Evolutionary conservation across 35 echinoderm and acorn worm genomes (phyloP), one percentile per base, ranked within the genome.

Genomic region (Anneissia japonica): DNA sequence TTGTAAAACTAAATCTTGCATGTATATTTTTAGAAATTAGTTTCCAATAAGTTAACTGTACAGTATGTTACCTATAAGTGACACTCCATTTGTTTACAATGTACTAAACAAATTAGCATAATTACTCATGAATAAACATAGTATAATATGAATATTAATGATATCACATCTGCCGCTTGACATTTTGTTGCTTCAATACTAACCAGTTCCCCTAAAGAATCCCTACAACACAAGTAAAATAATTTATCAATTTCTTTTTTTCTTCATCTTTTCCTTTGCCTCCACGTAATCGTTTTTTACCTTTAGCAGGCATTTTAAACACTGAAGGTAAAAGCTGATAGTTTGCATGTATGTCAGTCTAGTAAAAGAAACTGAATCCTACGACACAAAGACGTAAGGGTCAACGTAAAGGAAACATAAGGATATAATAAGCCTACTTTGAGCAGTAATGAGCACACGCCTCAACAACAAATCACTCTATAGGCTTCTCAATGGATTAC

Each of bases 261-360:
- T 64, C 51, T 64, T 64, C 51, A 64, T 64, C 51, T 64, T 64
- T 64, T 64, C 40, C 51, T 64, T 64, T 64, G 51, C 51, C 51
- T 64, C 21, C 51, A 64, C 51, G 2, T 64, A 64, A 64, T 64
- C 7, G 26, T 64, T 64, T 9, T 64, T 64, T 64, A 64, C 51
- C 51, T 64, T 64, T 64, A 64, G 51, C 51, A 64, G 51, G 51
- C 51, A 64, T 64, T 64, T 43, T 6, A 64, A 64, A 64, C 51
- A 64, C 21, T 64, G 51, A 64, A 64, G 51, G 51, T 64, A 64
- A 64, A 64, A 6, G 51, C 51, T 64, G 51, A 64, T 64, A 64
- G 51, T 64, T 2, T 64, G 51, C 51, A 64, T 64, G 51, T 64
- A 23, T 64, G 51, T 64, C 51, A 23, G 51, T 64, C 2, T 43